These are phyloP conservation scores for Phrixothrix hirtus DNA, from an alignment of 2,888 invertebrate species.

Conservation along the genomic window DNA sequence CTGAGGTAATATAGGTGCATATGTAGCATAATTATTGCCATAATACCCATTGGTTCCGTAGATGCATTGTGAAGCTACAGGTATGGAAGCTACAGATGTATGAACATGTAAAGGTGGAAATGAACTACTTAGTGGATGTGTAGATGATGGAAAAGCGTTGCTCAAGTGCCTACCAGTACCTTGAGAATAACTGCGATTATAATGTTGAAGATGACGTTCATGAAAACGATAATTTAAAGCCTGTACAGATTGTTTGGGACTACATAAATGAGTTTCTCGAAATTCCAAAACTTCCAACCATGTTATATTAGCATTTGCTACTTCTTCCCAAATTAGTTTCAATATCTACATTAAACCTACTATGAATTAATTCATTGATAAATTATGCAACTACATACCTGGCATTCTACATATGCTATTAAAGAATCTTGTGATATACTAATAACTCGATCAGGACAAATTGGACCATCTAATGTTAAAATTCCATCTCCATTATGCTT, in stretches of 20 bases:
- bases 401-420: slow-evolving; percentile 85
- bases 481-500: slow-evolving; percentile 63
- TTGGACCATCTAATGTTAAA: slow-evolving; percentile 70
- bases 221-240: slow-evolving; percentile 57
- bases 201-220: slow-evolving; percentile 53
- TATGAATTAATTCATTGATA: background rate
- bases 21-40: slow-evolving; percentile 31
- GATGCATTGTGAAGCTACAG: slow-evolving; percentile 36
- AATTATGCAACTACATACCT: slow-evolving; percentile 58
- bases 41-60: slow-evolving; percentile 39
- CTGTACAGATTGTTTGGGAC: slow-evolving; percentile 59
- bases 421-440: slow-evolving; percentile 82
- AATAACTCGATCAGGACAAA: slow-evolving; percentile 80
- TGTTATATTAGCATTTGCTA: slow-evolving; percentile 58
- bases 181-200: slow-evolving; percentile 37
- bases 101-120: slow-evolving; percentile 43
- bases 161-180: slow-evolving; percentile 34
- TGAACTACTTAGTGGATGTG: slow-evolving; percentile 42
- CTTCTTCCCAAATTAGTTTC: slow-evolving; percentile 74
- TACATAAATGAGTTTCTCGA: slow-evolving; percentile 61
- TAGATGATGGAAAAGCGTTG: slow-evolving; percentile 27
- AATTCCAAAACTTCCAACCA: slow-evolving; percentile 73
- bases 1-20: slow-evolving; percentile 33
- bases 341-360: slow-evolving; percentile 63
- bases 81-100: slow-evolving; percentile 28